phyloP scores from a whole-genome alignment of 30 jellyfish, hydroid and myxozoan species.

The Mastigias papua region DNA sequence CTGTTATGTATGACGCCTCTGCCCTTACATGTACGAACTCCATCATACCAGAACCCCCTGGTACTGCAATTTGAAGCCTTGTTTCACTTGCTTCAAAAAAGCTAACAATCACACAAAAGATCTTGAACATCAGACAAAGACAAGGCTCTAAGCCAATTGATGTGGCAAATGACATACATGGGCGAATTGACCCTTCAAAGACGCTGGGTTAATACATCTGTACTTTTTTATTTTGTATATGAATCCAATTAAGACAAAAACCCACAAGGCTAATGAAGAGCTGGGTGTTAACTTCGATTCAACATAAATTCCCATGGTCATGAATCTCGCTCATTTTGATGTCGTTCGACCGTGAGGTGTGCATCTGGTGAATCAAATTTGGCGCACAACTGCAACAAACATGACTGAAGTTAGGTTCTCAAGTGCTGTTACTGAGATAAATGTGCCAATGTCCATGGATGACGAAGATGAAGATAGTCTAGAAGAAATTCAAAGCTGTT shows the following conservation, averaged over 20 bases:
- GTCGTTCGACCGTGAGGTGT: not conserved
- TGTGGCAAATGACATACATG: conserved; percentile 11
- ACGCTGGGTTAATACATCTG: conserved; percentile 38
- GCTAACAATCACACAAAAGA: conserved; percentile 1
- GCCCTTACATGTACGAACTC: not conserved
- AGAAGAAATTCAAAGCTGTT: conserved; percentile 83
- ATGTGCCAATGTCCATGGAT: conserved; percentile 60
- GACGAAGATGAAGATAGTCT: conserved; percentile 85
- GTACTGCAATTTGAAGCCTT: not conserved
- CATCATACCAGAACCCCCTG: not conserved
- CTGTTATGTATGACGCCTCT: no score
- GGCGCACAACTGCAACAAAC: not conserved
- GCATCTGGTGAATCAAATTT: not conserved
- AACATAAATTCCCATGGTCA: conserved; percentile 2
- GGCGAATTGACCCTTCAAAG: conserved; percentile 52
- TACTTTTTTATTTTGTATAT: conserved; percentile 1
- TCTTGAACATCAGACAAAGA: conserved; percentile 19
- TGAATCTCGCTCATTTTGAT: not conserved
- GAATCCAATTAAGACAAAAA: conserved; percentile 24
- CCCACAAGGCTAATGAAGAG: conserved; percentile 33
- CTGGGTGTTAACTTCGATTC: conserved; percentile 38
- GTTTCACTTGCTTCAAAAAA: not conserved
- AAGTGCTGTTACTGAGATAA: conserved; percentile 1
- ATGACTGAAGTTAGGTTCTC: conserved; percentile 33
- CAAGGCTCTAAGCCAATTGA: not conserved